Evolutionary conservation across 2,888 invertebrate genomes (phyloP).

Genomic region (Zaprionus lineosus): DNA sequence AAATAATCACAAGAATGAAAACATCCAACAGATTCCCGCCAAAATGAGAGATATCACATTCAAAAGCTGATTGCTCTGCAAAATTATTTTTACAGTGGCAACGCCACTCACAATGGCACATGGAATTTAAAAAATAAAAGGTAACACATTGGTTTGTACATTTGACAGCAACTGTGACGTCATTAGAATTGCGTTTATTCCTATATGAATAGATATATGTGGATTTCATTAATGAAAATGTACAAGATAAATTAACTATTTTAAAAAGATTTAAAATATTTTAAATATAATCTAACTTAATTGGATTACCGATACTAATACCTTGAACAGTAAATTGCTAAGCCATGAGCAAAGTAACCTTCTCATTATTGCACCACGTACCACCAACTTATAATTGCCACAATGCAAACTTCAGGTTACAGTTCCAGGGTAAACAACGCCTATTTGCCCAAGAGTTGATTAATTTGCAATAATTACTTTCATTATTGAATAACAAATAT

Average conservation of each 20-base stretch:
- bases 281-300: no score
- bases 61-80: conserved; percentile 22
- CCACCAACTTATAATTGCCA: not conserved
- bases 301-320: no score
- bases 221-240: no score
- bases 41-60: conserved; percentile 6
- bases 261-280: no score
- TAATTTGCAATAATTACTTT: conserved; percentile 3
- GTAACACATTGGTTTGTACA: not conserved
- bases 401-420: conserved; percentile 22
- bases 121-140: not conserved
- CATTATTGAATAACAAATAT: conserved; percentile 3
- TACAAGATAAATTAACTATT: no score
- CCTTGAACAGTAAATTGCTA: no score
- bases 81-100: conserved; percentile 8
- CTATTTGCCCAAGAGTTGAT: conserved; percentile 17
- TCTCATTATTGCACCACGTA: not conserved
- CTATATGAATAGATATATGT: no score
- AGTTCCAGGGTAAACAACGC: conserved; percentile 33
- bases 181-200: no score
- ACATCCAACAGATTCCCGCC: conserved; percentile 39
- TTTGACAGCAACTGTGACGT: conserved; percentile 22
- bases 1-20: conserved; percentile 30
- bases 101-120: conserved; percentile 11
- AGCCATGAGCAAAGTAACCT: no score